Base-by-base conservation (phyloP, 92 coral and sea anemone genomes). In the Plumapathes pennacea region DNA sequence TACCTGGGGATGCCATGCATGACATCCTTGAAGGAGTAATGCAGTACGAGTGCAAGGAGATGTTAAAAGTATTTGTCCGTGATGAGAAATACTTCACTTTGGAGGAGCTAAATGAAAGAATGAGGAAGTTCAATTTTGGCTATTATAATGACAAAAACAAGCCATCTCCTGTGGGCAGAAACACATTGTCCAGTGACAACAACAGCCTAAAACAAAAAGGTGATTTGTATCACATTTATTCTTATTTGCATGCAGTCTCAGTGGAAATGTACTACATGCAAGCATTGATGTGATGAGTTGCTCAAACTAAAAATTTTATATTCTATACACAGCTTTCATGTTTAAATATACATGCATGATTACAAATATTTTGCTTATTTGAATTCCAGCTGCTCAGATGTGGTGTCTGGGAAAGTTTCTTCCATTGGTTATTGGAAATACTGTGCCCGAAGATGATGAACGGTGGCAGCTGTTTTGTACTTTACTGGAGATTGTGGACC, bases 1-100 rank as follows among this genome's bases (percentile, higher is more conserved):
- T 81, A 8, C 83, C 83, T 43, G 72, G 72, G 13, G 89, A 82
- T 82, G 83, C 74, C 1, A 82, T 82, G 89, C 89, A 76, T 69
- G 89, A 82, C 41, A 28, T 76, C 10, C 50, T 82, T 13, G 82
- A 81, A 54, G 88, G 78, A 0, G 66, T 81, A 5, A 36, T 81
- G 8, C 83, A 74, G 37, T 75, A 74, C 30, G 22, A 50, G 8
- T 40, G 45, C 52, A 75, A 75, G 49, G 78, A 74, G 29, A 43
- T 64, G 59, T 54, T 82, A 32, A 82, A 82, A 17, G 30, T 20
- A 10, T 46, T 74, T 21, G 68, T 82, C 5, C 21, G 21, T 31
- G 78, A 74, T 17, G 54, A 66, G 19, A 51, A 67, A 39, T 78
- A 57, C 25, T 34, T 85, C 31, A 67, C 70, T 3, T 38, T 85